phyloP scores from a whole-genome alignment of 1,140 invertebrate genomes.

The Chrysomallon squamiferum region DNA sequence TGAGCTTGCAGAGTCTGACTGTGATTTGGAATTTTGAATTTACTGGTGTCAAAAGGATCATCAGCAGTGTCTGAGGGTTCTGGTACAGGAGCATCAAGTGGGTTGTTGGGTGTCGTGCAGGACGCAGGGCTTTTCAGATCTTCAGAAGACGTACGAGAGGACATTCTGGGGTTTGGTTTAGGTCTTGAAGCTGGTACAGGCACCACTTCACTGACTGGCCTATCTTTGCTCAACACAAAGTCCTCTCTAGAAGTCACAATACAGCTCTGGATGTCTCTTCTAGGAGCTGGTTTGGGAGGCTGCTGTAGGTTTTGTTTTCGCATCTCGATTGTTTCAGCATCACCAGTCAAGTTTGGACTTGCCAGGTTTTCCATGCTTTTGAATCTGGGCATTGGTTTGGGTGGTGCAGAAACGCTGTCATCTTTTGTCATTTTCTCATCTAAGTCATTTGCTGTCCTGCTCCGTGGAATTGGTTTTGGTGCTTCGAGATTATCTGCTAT shows the following conservation, averaged over 20 bases:
- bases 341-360: constrained; percentile 12
- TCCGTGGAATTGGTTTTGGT: constrained; percentile 34
- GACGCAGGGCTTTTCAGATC: too few species aligned
- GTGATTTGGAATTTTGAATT: constrained; percentile 6
- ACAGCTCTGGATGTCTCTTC: constrained; percentile 27
- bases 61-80: neutral
- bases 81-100: constrained; percentile 24
- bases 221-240: too few species aligned
- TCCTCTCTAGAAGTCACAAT: constrained; percentile 1
- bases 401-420: constrained; percentile 5
- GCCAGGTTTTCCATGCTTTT: constrained; percentile 32
- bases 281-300: constrained; percentile 36
- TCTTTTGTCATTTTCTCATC: neutral
- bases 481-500: neutral
- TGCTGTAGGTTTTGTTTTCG: constrained; percentile 5
- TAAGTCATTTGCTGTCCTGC: constrained; percentile 54
- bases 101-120: neutral
- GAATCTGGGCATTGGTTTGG: constrained; percentile 23
- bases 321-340: neutral
- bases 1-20: too few species aligned
- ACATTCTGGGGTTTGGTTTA: too few species aligned
- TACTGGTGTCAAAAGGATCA: constrained; percentile 18
- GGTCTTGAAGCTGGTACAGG: constrained; percentile 2
- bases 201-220: neutral
- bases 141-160: too few species aligned